Percentiles rank a stretch among this genome's conserved stretches.
Evolutionary conservation across 2,113 vertebrate genomes (phyloP).

Genomic region (Irena cyanogastra): DNA sequence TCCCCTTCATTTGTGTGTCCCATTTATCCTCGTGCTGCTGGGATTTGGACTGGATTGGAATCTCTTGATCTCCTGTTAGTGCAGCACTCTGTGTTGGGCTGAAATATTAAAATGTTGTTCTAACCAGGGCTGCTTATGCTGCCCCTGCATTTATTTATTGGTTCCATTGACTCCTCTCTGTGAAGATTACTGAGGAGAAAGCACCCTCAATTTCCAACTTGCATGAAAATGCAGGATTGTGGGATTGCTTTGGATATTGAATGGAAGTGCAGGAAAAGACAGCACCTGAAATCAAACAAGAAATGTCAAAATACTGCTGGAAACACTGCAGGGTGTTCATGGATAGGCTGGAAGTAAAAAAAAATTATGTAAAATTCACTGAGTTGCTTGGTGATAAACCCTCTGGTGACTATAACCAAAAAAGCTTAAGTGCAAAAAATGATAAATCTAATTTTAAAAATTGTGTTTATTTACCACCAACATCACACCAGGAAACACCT

Average conservation of each 20-base stretch:
- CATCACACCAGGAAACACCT: neutral
- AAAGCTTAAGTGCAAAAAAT: neutral
- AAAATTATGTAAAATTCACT: accelerated
- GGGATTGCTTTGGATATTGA: neutral
- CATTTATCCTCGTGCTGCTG: neutral
- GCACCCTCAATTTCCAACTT: neutral
- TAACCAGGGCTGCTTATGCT: neutral
- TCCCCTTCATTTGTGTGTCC: neutral
- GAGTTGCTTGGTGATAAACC: neutral
- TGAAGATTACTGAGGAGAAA: neutral
- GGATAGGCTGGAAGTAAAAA: neutral
- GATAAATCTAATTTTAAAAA: neutral
- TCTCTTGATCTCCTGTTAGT: neutral
- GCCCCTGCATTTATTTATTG: neutral
- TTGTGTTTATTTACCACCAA: neutral
- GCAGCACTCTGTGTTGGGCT: neutral
- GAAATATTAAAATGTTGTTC: neutral
- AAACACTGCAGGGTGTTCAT: neutral
- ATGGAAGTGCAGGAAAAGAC: neutral
- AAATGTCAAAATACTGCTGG: neutral
- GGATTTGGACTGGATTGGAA: neutral
- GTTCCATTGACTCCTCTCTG: neutral
- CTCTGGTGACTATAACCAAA: neutral
- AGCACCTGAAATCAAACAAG: neutral
- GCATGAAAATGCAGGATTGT: neutral